Evolutionary conservation across 2,888 invertebrate species (phyloP).

Genomic region (Ectemnius continuus): DNA sequence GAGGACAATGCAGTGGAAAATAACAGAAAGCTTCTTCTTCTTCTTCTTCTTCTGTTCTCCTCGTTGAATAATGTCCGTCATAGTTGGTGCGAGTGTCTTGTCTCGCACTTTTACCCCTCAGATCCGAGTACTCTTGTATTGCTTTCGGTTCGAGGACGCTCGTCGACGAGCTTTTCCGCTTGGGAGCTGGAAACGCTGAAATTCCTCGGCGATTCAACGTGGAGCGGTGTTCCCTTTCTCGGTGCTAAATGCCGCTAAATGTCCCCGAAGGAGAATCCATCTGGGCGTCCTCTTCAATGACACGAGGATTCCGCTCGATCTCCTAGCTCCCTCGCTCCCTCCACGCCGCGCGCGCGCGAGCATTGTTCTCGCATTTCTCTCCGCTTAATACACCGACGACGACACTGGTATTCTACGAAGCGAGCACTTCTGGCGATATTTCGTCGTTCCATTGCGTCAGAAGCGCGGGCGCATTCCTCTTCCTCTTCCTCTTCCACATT

Average conservation of each 20-base stretch:
- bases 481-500: neutral
- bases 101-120: slow-evolving; percentile 6
- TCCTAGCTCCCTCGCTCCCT: too few relatives aligned
- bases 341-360: too few relatives aligned
- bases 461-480: neutral
- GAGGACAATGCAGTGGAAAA: slow-evolving; percentile 47
- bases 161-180: neutral
- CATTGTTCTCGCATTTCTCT: too few relatives aligned
- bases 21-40: slow-evolving; percentile 17
- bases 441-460: too few relatives aligned
- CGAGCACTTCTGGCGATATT: too few relatives aligned
- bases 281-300: slow-evolving; percentile 10
- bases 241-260: slow-evolving; percentile 10
- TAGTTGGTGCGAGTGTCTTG: slow-evolving; percentile 12
- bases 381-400: too few relatives aligned
- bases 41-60: neutral
- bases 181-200: too few relatives aligned
- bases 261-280: slow-evolving; percentile 12
- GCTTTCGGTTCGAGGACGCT: slow-evolving; percentile 1
- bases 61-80: slow-evolving; percentile 25
- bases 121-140: neutral
- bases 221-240: slow-evolving; percentile 3
- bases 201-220: slow-evolving; percentile 6
- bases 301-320: too few relatives aligned
- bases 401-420: too few relatives aligned